Base-by-base conservation (phyloP, 1,140 invertebrate genomes). In the Piezodorus guildinii region DNA sequence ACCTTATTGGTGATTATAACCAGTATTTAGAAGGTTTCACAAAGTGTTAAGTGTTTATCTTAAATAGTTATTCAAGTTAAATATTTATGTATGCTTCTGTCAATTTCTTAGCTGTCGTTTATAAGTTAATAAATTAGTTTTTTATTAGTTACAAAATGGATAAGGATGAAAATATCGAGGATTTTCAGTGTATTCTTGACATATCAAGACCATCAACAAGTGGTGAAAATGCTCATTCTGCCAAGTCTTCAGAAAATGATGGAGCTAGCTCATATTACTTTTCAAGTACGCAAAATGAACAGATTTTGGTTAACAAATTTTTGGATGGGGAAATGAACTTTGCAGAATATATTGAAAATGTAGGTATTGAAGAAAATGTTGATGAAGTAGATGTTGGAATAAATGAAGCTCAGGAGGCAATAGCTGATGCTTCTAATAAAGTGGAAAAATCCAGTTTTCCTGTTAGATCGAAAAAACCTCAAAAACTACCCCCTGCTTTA, bases 401-500 rank as follows among this genome's bases (percentile, higher is more conserved):
- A 23, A 16, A 3, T 23, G 52, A 21, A 25, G 17, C 23, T 10
- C 15, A 8, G 9, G 52, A 56, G 15, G 17, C 19, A 16, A 15
- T 25, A 6, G 15, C 52, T 23, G 52, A 56, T 23, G 12, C 21
- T 23, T 16, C 52, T 23, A 2, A 4, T 25, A 56, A 56, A 25
- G 23, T 23, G 15, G 52, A 56, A 56, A 56, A 56, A 25, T 25
- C 52, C 27, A 14, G 15, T 2, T 10, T 16, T 3, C 6, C 52
- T 56, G 6, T 2, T 16, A 21, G 21, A 23, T 23, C 17, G 10
- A 21, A 23, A 23, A 56, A 56, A 56, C 52, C 23, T 25, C 65
- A 62, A 49, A 82, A 81, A 65, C 72, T 92, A 5, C 83, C 86
- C 43, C 71, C 81, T 9, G 84, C 83, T 30, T 73, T 91, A 10